phyloP scores from a whole-genome alignment of 1,140 invertebrate genomes.

The Harpegnathos saltator region DNA sequence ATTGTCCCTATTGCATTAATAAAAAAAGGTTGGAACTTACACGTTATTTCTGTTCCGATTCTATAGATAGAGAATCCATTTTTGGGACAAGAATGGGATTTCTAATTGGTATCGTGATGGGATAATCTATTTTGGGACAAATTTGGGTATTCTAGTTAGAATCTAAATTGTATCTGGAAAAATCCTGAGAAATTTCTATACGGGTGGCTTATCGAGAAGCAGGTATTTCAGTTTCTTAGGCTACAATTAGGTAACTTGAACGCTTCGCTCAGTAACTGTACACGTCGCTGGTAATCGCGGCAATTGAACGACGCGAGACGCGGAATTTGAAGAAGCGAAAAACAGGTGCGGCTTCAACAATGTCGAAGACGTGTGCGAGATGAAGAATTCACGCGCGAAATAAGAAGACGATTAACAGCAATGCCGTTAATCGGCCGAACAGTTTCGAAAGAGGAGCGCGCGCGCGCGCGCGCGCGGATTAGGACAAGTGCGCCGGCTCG shows the following conservation, averaged over 20 bases:
- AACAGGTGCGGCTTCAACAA: background rate
- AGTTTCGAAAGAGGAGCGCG: slow-evolving; percentile 27
- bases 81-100: no score
- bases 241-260: background rate
- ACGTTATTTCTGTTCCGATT: no score
- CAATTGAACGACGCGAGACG: background rate
- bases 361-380: no score
- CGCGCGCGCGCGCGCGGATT: slow-evolving; percentile 34
- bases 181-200: no score
- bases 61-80: no score
- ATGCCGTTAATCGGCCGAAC: background rate
- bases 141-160: no score
- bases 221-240: background rate
- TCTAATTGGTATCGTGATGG: no score
- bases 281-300: background rate
- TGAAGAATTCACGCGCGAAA: background rate
- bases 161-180: no score
- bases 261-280: background rate
- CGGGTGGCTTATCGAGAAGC: background rate
- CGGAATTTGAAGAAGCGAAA: background rate
- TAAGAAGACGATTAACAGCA: slow-evolving; percentile 4
- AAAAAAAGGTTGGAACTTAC: no score
- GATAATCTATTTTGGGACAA: no score
- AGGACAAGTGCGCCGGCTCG: slow-evolving; percentile 37
- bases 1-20: no score